Evolutionary conservation across 2,888 invertebrate species (phyloP).

Genomic region (Andricus curvator): DNA sequence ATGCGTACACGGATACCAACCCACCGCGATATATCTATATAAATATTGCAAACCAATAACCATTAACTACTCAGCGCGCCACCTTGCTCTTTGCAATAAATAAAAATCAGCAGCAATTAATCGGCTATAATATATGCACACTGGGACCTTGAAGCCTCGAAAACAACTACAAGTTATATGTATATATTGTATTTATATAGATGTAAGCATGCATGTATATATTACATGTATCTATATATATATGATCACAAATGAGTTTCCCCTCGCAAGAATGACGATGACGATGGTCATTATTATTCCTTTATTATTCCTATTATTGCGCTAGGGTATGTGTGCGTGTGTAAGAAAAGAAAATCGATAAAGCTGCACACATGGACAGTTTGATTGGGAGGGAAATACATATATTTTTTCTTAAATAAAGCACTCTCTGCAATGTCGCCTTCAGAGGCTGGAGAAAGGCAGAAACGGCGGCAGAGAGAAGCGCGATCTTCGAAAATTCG

Average conservation of each 20-base stretch:
- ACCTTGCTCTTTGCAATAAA: constrained; percentile 72
- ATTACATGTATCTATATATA: not conserved
- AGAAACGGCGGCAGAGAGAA: constrained; percentile 54
- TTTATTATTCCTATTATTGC: constrained; percentile 8
- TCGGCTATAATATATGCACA: constrained; percentile 62
- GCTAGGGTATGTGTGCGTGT: not conserved
- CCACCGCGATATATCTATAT: constrained; percentile 59
- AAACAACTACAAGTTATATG: constrained; percentile 45
- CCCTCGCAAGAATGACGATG: constrained; percentile 24
- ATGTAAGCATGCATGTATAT: constrained; percentile 10
- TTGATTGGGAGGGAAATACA: not conserved
- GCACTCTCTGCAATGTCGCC: constrained; percentile 44
- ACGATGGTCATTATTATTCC: constrained; percentile 20
- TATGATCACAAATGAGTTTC: not conserved
- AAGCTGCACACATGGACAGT: not conserved
- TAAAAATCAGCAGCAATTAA: constrained; percentile 74
- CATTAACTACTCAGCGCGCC: constrained; percentile 70
- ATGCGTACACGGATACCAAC: constrained; percentile 51
- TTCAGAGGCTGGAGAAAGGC: constrained; percentile 59
- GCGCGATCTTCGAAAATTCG: constrained; percentile 67
- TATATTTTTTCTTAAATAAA: constrained; percentile 15
- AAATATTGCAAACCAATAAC: constrained; percentile 72
- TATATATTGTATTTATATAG: constrained; percentile 1
- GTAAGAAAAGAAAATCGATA: constrained; percentile 10
- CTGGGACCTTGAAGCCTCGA: constrained; percentile 62